Percentiles rank a stretch among this genome's conserved stretches.
phyloP scores from a whole-genome alignment of 2,888 invertebrate species.

The Escarpia spicata region DNA sequence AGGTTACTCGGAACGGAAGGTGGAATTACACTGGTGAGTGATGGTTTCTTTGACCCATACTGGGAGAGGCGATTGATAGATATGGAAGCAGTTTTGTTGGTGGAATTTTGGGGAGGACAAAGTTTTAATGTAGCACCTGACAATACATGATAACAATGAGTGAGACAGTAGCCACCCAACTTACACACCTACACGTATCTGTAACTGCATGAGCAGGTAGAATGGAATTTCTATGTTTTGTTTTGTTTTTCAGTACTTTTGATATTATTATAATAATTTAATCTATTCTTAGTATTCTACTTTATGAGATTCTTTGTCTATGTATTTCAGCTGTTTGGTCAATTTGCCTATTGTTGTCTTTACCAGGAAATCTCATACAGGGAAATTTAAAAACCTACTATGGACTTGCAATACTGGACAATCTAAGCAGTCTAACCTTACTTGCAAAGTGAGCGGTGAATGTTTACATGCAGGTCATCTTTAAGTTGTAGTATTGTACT shows the following conservation, averaged over 20 bases:
- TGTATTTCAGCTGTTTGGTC: no score
- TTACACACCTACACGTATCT: neutral
- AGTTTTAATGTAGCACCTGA: neutral
- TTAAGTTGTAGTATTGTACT: neutral
- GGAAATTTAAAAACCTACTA: no score
- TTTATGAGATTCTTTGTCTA: neutral
- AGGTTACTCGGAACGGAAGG: conserved; percentile 24
- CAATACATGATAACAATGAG: neutral
- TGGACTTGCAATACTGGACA: no score
- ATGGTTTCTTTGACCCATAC: neutral
- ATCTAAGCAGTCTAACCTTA: no score
- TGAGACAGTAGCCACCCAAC: neutral
- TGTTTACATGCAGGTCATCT: neutral
- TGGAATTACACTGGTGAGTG: neutral
- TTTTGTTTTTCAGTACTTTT: no score
- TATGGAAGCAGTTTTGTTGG: neutral
- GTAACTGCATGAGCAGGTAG: neutral
- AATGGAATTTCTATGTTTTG: neutral
- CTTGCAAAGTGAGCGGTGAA: no score
- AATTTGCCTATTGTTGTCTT: no score
- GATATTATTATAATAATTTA: neutral
- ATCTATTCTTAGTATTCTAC: neutral
- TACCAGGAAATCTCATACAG: no score
- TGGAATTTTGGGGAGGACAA: neutral
- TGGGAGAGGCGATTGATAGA: neutral